Evolutionary conservation across 2,888 invertebrate genomes (phyloP), one percentile per base, ranked within the genome.

Genomic region (Stictocephala bisonia): DNA sequence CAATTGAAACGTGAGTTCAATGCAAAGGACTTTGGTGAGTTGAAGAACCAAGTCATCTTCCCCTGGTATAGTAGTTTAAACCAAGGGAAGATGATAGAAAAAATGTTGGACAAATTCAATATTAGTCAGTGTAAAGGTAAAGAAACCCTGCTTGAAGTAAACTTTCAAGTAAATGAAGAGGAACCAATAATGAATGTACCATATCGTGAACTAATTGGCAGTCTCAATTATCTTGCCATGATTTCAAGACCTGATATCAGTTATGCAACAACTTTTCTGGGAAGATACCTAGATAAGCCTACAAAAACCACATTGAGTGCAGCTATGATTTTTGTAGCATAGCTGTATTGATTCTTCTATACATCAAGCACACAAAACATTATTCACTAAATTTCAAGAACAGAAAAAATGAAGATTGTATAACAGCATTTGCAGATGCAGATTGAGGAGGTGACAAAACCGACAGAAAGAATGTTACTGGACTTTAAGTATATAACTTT

Each of bases 201-300:
- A 3, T 76, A 76, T 31, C 27, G 72, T 26, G 64, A 72, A 31
- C 44, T 76, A 4, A 51, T 77, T 41, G 74, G 77, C n/a, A 70
- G 44, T 40, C 29, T 76, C 0, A 41, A 72, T 13, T 77, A 75
- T 26, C 7, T 76, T 11, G 53, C 75, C 29, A 60, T 67, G 18
- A 74, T 53, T 20, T 50, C 69, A 35, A 51, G 75, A 56, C 70
- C 75, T 13, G 73, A 75, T 35, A 73, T 75, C 11, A n/a, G 64
- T 15, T 75, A 70, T 53, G 66, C 58, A 29, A 66, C 40, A 9
- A 66, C 71, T 15, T 75, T 66, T 15, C 53, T 76, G 11, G 69
- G 76, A 15, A 3, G 69, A 58, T 73, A 73, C 44, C 64, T 75
- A n/a, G 73, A 76, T 24, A 73, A 71, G 53, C 75, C 74, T 13